A percentile compares a stretch with the other conserved stretches of the same genome.
phyloP scores from a whole-genome alignment of 2,888 invertebrate genomes.

The Lasioglossum calceatum region DNA sequence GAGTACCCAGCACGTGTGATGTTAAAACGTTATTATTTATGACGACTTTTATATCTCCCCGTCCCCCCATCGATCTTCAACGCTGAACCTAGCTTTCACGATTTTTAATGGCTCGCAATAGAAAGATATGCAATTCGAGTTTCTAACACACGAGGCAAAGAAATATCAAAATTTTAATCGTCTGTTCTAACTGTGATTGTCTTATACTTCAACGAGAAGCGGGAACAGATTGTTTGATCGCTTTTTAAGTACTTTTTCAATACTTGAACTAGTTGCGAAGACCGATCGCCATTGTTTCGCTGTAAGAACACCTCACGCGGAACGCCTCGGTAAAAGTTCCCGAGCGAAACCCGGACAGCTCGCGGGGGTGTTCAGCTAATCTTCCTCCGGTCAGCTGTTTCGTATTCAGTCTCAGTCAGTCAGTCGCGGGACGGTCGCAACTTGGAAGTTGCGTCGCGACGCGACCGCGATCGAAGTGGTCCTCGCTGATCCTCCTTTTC shows the following conservation, averaged over 20 bases:
- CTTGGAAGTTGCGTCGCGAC: slow-evolving; percentile 27
- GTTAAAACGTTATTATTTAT: slow-evolving; percentile 41
- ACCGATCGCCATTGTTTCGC: background rate
- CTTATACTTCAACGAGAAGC: background rate
- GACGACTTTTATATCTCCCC: slow-evolving; percentile 22
- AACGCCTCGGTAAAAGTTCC: background rate
- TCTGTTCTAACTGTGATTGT: background rate
- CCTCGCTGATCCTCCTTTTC: background rate
- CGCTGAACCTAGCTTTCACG: background rate
- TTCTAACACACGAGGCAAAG: background rate
- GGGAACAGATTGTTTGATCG: too few relatives aligned
- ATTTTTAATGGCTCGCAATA: background rate
- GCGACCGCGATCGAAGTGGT: slow-evolving; percentile 35
- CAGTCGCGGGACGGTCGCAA: background rate
- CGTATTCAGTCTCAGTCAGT: background rate
- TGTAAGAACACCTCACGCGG: background rate
- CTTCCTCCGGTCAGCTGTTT: slow-evolving; percentile 18
- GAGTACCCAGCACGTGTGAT: slow-evolving; percentile 36
- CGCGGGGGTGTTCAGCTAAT: slow-evolving; percentile 17
- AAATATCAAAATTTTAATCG: background rate
- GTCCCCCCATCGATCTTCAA: background rate
- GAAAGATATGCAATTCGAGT: background rate
- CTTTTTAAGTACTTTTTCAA: background rate
- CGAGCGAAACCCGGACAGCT: slow-evolving; percentile 1
- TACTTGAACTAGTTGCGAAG: background rate